These are phyloP conservation scores for Melanotaenia nigrans DNA, from an alignment of 2,797 vertebrate genomes.

Conservation along the genomic window DNA sequence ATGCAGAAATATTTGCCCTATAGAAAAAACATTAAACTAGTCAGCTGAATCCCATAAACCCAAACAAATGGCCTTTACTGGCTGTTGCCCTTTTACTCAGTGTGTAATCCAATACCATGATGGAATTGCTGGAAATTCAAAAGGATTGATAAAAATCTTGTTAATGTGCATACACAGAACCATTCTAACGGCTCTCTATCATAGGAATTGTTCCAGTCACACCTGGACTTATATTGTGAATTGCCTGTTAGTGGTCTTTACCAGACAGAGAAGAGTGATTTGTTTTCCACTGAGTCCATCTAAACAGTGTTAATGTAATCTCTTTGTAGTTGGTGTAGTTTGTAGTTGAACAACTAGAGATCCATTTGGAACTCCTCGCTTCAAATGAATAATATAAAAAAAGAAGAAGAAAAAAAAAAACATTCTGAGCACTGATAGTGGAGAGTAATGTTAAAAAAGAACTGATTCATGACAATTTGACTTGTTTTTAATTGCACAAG, in stretches of 20 bases:
- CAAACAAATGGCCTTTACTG: conserved; percentile 29
- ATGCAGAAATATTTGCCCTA: background rate
- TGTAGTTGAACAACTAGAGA: background rate
- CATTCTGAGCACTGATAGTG: conserved; percentile 4
- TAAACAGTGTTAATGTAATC: conserved; percentile 18
- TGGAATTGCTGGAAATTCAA: conserved; percentile 42
- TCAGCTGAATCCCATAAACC: conserved; percentile 14
- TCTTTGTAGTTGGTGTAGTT: background rate
- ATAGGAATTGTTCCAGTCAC: conserved; percentile 50
- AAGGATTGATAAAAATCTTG: conserved; percentile 63
- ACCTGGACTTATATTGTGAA: conserved; percentile 39
- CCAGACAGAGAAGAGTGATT: conserved; percentile 31
- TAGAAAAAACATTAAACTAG: conserved; percentile 11
- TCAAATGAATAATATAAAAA: background rate
- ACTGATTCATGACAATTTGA: conserved; percentile 10
- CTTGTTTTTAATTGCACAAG: conserved; percentile 29
- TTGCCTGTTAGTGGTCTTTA: conserved; percentile 19
- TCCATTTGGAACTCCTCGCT: conserved; percentile 1
- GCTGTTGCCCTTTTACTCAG: conserved; percentile 42
- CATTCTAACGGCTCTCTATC: conserved; percentile 50
- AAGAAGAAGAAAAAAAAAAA: conserved; percentile 18
- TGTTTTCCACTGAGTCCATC: conserved; percentile 34
- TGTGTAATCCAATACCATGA: conserved; percentile 38
- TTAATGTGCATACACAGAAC: conserved; percentile 51
- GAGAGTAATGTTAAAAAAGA: background rate